Conservation (phyloP, 1,140 invertebrate genomes). For the Drosophila elegans region DNA sequence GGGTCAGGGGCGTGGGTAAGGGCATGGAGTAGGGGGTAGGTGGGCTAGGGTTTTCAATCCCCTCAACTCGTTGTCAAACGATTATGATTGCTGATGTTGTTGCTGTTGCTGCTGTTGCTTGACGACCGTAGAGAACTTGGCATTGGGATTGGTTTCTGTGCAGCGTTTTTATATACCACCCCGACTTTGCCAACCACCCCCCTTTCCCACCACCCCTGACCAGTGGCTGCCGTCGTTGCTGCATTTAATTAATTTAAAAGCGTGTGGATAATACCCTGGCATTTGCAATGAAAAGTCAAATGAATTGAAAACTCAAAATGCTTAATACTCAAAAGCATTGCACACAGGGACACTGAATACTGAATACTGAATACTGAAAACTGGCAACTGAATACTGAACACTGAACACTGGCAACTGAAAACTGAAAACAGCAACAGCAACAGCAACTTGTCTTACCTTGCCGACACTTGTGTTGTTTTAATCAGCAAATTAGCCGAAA, state of each 20-base stretch:
- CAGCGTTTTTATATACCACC: constrained; percentile 17
- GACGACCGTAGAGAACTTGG: constrained; percentile 48
- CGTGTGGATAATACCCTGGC: constrained; percentile 80
- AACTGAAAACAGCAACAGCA: constrained; percentile 24
- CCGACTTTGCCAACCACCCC: neutral
- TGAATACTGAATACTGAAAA: constrained; percentile 79
- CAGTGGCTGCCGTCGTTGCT: constrained; percentile 26
- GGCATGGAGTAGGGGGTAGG: too few species aligned
- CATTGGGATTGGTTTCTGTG: constrained; percentile 26
- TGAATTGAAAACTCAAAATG: constrained; percentile 80
- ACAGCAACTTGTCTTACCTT: constrained; percentile 48
- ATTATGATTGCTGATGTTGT: constrained; percentile 40
- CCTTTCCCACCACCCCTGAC: neutral
- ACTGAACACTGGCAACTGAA: constrained; percentile 4
- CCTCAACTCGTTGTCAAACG: constrained; percentile 37
- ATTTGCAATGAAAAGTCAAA: constrained; percentile 82
- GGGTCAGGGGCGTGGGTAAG: constrained; percentile 3
- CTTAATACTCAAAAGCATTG: constrained; percentile 65
- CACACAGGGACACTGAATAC: constrained; percentile 23
- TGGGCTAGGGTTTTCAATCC: constrained; percentile 41
- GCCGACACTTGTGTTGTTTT: constrained; percentile 53
- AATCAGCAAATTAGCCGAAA: constrained; percentile 71
- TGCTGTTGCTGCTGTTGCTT: constrained; percentile 38
- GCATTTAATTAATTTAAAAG: constrained; percentile 83
- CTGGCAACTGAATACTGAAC: constrained; percentile 67